A percentile compares a stretch with the other conserved stretches of the same genome.
These are phyloP conservation scores for Corydoras maculifer DNA, from an alignment of 2,113 vertebrate genomes.

Conservation along the genomic window DNA sequence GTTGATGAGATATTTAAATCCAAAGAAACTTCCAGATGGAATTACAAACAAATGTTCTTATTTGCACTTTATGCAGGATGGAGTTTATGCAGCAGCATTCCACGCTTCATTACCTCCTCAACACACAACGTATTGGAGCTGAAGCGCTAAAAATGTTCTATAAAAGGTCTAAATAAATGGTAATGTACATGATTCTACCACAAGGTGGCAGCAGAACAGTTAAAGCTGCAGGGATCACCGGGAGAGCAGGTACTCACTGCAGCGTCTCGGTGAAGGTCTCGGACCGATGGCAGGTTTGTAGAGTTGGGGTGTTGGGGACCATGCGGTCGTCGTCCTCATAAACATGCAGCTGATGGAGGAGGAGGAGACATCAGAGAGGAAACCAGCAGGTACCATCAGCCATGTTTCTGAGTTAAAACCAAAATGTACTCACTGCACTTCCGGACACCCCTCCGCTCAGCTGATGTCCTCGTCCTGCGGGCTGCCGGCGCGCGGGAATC, in stretches of 20 bases:
- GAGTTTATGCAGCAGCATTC: too few relatives aligned
- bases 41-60: too few relatives aligned
- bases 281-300: slow-evolving; percentile 82
- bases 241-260: slow-evolving; percentile 73
- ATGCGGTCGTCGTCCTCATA: slow-evolving; percentile 94
- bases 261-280: slow-evolving; percentile 90
- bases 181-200: too few relatives aligned
- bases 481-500: slow-evolving; percentile 72
- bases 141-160: too few relatives aligned
- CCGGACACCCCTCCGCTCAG: slow-evolving; percentile 74
- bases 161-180: too few relatives aligned
- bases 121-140: too few relatives aligned
- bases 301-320: slow-evolving; percentile 89
- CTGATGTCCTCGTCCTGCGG: slow-evolving; percentile 79
- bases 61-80: too few relatives aligned
- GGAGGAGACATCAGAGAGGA: slow-evolving; percentile 17
- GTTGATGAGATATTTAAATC: too few relatives aligned
- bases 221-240: too few relatives aligned
- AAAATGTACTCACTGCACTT: slow-evolving; percentile 67
- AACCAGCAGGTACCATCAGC: neutral
- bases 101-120: too few relatives aligned
- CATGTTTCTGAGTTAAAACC: neutral
- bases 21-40: too few relatives aligned
- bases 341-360: slow-evolving; percentile 69
- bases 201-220: too few relatives aligned